Base-by-base conservation (phyloP, 1,140 invertebrate genomes). In the Probaryconus sp. region DNA sequence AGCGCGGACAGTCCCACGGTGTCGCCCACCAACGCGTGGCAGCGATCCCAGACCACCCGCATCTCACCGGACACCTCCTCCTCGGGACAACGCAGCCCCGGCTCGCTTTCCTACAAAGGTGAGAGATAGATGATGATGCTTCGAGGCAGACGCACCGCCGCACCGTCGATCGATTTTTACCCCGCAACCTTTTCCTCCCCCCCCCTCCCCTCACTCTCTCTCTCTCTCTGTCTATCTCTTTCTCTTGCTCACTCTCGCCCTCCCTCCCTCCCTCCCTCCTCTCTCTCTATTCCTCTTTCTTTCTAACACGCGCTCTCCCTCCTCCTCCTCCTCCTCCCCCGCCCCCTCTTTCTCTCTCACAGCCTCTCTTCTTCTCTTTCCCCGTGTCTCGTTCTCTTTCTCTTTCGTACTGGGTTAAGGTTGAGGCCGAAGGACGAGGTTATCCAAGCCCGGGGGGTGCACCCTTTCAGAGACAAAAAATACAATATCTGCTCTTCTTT, bases 21-120 rank as follows among this genome's bases (percentile, higher is more conserved):
- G 35, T 92, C 91, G 13, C 92, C 92, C 17, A 91, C 91, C 5
- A 90, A 90, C 69, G 86, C 89, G 81, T 90, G 91, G 85, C 90
- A 90, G 74, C 65, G 65, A n/a, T n/a, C n/a, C 17, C 61, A 55
- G 18, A 24, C 67, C 24, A 84, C 85, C 38, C 84, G 89, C 68
- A 89, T 91, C 82, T 92, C 92, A 24, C 91, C 92, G 65, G 91
- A 93, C 81, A 90, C 91, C 73, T 89, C 90, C 55, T 84, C 85
- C 20, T 92, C 92, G 50, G 92, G 92, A 11, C 91, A 93, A 73
- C 88, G 92, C 55, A 93, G 92, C 81, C 92, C 92, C 74, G 92
- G 92, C 33, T 92, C 92, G 58, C 87, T 91, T 63, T 90, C 90
- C 76, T 92, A 92, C 79, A 92, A 92, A 92, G 91, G 92, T 92